A percentile compares a stretch with the other conserved stretches of the same genome.
Conservation (phyloP, 2,888 invertebrate species). For the Leptura quadrifasciata region DNA sequence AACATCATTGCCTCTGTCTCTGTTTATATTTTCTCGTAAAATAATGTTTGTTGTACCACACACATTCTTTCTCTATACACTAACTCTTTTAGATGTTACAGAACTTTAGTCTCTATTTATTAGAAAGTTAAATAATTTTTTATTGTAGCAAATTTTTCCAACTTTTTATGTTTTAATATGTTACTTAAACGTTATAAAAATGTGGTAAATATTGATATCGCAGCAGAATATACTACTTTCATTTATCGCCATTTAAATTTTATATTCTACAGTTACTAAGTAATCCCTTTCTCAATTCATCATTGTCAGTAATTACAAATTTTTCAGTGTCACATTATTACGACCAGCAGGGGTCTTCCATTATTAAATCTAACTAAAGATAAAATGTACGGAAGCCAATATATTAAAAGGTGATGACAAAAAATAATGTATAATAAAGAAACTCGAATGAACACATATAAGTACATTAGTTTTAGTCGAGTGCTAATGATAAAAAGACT, state of each 20-base stretch:
- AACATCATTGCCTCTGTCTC: no score
- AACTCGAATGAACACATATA: conserved; percentile 65
- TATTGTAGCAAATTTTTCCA: no score
- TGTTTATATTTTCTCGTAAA: no score
- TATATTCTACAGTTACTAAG: neutral
- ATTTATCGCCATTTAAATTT: neutral
- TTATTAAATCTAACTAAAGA: conserved; percentile 25
- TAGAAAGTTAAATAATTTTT: no score
- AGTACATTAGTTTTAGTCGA: conserved; percentile 72
- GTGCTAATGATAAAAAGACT: conserved; percentile 70
- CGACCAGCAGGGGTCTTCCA: conserved; percentile 20
- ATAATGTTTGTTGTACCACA: no score
- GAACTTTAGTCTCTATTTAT: no score
- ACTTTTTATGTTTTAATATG: no score
- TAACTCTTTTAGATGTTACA: no score
- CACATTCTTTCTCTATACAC: no score
- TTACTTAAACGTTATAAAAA: no score
- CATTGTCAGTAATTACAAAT: conserved; percentile 40
- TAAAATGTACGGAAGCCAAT: conserved; percentile 40
- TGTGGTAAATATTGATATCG: no score
- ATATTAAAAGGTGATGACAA: conserved; percentile 62
- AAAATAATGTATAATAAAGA: conserved; percentile 56
- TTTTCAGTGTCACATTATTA: conserved; percentile 18
- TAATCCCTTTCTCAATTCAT: neutral
- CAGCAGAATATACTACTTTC: no score